Evolutionary conservation across 1,140 invertebrate species (phyloP).

Genomic region (Nasonia longicornis): DNA sequence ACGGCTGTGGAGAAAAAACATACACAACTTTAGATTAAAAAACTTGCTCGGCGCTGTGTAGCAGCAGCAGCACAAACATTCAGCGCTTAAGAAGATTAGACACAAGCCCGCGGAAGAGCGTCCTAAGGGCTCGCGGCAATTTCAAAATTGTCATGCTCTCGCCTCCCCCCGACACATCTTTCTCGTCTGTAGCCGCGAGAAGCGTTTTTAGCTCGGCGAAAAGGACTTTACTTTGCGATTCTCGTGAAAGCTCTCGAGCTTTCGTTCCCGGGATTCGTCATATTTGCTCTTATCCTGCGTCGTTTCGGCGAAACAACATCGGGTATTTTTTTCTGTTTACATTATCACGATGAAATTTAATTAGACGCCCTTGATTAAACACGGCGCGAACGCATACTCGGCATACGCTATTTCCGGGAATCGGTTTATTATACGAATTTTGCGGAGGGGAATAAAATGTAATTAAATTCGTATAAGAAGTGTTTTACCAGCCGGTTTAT

Average conservation of each 20-base stretch:
- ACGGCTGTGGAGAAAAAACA: background rate
- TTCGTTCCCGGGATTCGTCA: conserved; percentile 3
- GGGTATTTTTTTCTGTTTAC: background rate
- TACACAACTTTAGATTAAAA: conserved; percentile 39
- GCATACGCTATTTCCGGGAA: background rate
- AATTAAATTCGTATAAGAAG: background rate
- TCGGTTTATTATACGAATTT: background rate
- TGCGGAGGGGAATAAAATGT: background rate
- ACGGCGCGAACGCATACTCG: too few relatives aligned
- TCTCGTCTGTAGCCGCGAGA: background rate
- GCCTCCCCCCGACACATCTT: background rate
- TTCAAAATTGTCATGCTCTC: conserved; percentile 24
- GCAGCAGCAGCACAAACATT: background rate
- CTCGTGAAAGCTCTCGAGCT: background rate
- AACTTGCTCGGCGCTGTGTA: conserved; percentile 4
- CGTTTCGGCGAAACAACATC: background rate
- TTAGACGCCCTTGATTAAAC: background rate
- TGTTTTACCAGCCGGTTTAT: background rate
- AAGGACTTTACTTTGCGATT: background rate
- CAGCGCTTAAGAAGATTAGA: conserved; percentile 36
- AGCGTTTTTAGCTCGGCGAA: background rate
- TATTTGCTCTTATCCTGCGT: background rate
- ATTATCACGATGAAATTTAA: conserved; percentile 11
- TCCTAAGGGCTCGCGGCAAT: background rate
- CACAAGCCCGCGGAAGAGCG: background rate